Evolutionary conservation across 64 coral and sea anemone genomes (phyloP), one percentile per base, ranked within the genome.

Genomic region (Catalaphyllia jardinei): DNA sequence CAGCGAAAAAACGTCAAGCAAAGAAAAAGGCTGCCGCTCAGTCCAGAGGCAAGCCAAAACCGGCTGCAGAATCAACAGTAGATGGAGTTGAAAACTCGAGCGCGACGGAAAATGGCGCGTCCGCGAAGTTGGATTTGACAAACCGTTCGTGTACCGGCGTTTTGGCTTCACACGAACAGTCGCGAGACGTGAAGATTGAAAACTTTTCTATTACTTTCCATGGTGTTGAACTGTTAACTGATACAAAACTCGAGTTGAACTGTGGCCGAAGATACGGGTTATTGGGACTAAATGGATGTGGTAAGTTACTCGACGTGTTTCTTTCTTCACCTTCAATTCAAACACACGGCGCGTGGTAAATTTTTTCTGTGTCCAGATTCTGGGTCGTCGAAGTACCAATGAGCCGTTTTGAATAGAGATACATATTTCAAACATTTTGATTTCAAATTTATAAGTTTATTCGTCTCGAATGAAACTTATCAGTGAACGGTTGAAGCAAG

Each of bases 191-290:
- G 28, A 95, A 99, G 88, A 91, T 99, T 55, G 88, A 95, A 64
- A 99, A 95, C 78, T 99, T 95, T 52, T 99, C 97, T 25, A 99
- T 99, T 84, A 99, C 97, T 28, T 99, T 99, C 38, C 97, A 99
- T 76, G 97, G 97, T 35, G 88, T 93, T 74, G 97, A 99, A 86
- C 91, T 99, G 57, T 87, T 99, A 60, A 86, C 80, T 29, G 97
- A 99, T 71, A 89, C 97, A 35, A 93, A 93, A 78, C 60, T 99
- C 30, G 97, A 99, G 46, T 61, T 99, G 84, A 99, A 99, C 62
- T 93, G 93, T 91, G 97, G 97, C 7, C 89, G 97, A 67, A 90
- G 94, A 91, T 99, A 99, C 69, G 97, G 97, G 72, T 93, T 99
- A 39, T 77, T 99, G 87, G 97, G 97, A 6, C 52, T 95, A 13